Conservation (phyloP, 2,888 invertebrate species). For the Ormyrus pomaceus region DNA sequence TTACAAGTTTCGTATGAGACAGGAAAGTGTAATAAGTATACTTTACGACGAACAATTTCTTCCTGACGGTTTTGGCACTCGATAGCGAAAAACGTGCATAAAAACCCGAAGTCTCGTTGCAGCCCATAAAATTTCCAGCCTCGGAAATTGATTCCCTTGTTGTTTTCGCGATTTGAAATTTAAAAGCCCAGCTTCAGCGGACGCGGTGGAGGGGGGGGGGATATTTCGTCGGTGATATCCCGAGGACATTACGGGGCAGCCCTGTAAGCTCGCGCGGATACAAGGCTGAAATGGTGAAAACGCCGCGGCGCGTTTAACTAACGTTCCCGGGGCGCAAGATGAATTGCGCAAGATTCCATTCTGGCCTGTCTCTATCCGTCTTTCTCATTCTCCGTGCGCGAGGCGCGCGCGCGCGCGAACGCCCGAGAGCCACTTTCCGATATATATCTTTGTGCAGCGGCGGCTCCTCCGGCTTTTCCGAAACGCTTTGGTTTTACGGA, state of each 20-base stretch:
- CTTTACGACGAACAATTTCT: too few species aligned
- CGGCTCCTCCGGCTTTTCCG: slow-evolving; percentile 22
- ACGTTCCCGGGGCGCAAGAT: slow-evolving; percentile 32
- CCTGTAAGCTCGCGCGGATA: not conserved
- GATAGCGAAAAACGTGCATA: too few species aligned
- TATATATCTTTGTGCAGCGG: slow-evolving; percentile 39
- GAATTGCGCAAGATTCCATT: slow-evolving; percentile 52
- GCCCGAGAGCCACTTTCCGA: slow-evolving; percentile 18
- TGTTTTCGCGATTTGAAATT: too few species aligned
- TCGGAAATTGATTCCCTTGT: too few species aligned
- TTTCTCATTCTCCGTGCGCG: slow-evolving; percentile 31
- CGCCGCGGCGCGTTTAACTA: slow-evolving; percentile 31
- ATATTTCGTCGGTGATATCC: not conserved
- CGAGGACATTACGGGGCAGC: not conserved
- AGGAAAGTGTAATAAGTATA: too few species aligned
- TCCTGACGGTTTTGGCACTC: too few species aligned
- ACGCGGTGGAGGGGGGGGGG: too few species aligned
- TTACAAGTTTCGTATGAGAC: too few species aligned
- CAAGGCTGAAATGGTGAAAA: slow-evolving; percentile 10
- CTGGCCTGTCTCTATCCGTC: slow-evolving; percentile 49
- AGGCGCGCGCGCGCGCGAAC: not conserved
- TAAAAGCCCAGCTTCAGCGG: not conserved
- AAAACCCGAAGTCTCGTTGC: too few species aligned
- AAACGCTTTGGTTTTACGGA: slow-evolving; percentile 31
- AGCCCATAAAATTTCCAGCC: too few species aligned